A percentile compares a stretch with the other conserved stretches of the same genome.
Conservation (phyloP, 2,113 vertebrate species). For the Oceanodroma tethys region DNA sequence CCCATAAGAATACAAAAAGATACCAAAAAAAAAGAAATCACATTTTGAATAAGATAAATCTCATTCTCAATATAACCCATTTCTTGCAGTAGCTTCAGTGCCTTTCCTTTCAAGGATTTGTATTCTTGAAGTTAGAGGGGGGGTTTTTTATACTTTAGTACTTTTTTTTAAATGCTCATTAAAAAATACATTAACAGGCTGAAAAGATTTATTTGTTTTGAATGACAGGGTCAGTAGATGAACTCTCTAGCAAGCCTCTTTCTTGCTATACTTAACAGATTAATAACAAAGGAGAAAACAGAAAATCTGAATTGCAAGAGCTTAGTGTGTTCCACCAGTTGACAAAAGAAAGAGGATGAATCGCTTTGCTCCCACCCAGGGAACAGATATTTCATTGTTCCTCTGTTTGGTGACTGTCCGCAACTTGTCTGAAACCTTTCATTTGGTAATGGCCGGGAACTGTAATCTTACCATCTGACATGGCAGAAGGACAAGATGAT, state of each 20-base stretch:
- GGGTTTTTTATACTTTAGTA: background rate
- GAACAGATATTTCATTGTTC: constrained; percentile 59
- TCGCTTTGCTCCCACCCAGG: constrained; percentile 35
- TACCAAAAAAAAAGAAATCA: background rate
- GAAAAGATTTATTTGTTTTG: background rate
- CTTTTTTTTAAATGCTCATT: background rate
- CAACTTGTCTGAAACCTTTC: constrained; percentile 14
- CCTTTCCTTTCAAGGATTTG: background rate
- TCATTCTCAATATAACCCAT: background rate
- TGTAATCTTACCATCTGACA: constrained; percentile 62
- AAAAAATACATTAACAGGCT: background rate
- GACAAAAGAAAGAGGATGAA: constrained; percentile 35
- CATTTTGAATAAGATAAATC: background rate
- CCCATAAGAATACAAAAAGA: background rate
- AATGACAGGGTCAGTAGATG: background rate
- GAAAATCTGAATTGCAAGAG: background rate
- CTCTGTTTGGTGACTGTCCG: background rate
- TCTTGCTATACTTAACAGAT: constrained; percentile 21
- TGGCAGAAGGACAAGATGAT: constrained; percentile 35
- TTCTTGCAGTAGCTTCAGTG: background rate
- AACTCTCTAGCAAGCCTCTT: background rate
- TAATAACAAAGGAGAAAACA: background rate
- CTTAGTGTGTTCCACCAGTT: background rate
- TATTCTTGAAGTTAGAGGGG: background rate
- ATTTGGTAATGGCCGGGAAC: background rate